A percentile compares a stretch with the other conserved stretches of the same genome.
phyloP scores from a whole-genome alignment of 2,113 vertebrate genomes.

The Peromyscus polionotus region DNA sequence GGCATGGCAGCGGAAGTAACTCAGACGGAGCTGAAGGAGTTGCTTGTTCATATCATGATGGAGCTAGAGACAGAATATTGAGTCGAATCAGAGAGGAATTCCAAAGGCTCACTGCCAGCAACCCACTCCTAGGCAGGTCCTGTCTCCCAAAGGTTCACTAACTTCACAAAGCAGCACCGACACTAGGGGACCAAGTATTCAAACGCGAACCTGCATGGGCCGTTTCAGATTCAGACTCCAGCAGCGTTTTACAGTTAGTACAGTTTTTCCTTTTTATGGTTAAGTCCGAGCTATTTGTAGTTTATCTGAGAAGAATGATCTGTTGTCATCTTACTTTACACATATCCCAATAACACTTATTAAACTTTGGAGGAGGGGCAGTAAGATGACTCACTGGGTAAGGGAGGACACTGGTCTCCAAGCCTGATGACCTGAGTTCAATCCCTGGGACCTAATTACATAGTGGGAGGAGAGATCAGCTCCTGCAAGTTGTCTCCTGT shows the following conservation, averaged over 20 bases:
- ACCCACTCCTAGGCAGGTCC: not conserved
- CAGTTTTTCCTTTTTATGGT: not conserved
- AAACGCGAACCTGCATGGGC: not conserved
- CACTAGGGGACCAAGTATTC: no score
- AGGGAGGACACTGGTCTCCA: not conserved
- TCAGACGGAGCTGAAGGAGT: no score
- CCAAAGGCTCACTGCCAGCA: not conserved
- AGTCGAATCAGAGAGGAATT: not conserved
- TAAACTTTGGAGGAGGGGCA: not conserved
- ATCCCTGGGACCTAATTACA: not conserved
- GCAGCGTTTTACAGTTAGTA: not conserved
- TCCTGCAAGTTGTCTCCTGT: not conserved
- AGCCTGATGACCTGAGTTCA: not conserved
- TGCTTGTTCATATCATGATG: not conserved
- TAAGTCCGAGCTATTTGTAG: slow-evolving; percentile 33
- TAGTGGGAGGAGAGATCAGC: not conserved
- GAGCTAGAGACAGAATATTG: not conserved
- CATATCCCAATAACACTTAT: not conserved
- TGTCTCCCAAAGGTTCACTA: not conserved
- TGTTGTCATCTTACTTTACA: not conserved
- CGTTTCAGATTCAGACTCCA: not conserved
- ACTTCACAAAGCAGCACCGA: not conserved
- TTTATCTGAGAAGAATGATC: not conserved
- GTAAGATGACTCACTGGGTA: not conserved
- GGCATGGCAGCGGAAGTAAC: not conserved